Conservation (phyloP, 2,113 vertebrate genomes). For the Lucifuga dentata region DNA sequence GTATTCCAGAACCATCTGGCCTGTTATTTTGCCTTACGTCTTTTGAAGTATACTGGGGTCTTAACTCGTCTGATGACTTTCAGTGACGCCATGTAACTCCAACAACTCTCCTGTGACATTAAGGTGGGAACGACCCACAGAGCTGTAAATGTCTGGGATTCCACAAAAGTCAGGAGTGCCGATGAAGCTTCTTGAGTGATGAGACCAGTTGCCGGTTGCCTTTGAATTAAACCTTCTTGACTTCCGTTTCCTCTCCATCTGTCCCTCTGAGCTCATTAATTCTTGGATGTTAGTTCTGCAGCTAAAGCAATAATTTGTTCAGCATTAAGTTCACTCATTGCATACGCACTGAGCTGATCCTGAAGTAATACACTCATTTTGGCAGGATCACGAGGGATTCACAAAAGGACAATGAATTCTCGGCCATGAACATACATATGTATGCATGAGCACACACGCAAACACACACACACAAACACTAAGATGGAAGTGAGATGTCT, state of each 20-base stretch:
- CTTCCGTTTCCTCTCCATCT: not conserved
- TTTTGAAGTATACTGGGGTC: too few species aligned
- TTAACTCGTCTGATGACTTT: too few species aligned
- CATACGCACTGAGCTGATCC: conserved; percentile 11
- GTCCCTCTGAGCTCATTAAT: conserved; percentile 64
- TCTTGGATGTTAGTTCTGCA: conserved; percentile 54
- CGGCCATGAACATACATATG: conserved; percentile 13
- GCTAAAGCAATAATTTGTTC: conserved; percentile 65
- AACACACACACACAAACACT: not conserved
- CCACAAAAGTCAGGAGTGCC: not conserved
- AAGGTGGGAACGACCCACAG: not conserved
- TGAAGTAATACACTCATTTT: conserved; percentile 36
- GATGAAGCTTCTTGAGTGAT: not conserved
- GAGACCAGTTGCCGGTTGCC: too few species aligned
- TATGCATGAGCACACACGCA: conserved; percentile 18
- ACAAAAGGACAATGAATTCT: conserved; percentile 45
- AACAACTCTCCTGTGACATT: too few species aligned
- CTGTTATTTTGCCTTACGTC: too few species aligned
- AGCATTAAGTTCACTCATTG: conserved; percentile 55
- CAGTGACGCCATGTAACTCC: too few species aligned
- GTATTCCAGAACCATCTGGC: too few species aligned
- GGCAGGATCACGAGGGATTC: conserved; percentile 36
- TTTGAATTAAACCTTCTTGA: not conserved
- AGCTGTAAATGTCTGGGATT: too few species aligned
- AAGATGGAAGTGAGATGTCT: conserved; percentile 22